phyloP scores from a whole-genome alignment of 2,797 vertebrate genomes.

The Diglossa cyanea region DNA sequence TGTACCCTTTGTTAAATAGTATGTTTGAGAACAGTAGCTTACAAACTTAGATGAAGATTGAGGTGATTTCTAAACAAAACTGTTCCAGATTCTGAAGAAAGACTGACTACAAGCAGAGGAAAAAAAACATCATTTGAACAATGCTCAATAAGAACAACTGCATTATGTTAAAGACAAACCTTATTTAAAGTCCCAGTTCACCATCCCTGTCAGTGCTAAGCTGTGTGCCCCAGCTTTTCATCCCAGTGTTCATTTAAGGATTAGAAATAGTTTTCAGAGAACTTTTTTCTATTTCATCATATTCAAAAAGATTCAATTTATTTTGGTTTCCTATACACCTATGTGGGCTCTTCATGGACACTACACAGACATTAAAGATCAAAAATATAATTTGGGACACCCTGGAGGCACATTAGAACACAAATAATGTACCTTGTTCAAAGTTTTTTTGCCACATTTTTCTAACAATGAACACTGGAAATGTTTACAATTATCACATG shows the following conservation, averaged over 20 bases:
- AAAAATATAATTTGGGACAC: not conserved
- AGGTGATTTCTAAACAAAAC: not conserved
- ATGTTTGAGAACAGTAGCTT: not conserved
- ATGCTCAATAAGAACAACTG: not conserved
- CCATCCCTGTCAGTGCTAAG: not conserved
- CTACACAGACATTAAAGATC: not conserved
- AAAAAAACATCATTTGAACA: not conserved
- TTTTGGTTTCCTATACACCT: not conserved
- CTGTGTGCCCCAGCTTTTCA: not conserved
- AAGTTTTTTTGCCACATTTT: not conserved
- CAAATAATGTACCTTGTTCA: not conserved
- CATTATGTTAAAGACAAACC: not conserved
- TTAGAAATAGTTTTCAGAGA: not conserved
- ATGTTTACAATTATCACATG: not conserved
- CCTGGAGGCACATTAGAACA: not conserved
- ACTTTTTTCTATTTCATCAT: fast-evolving
- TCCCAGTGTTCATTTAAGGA: not conserved
- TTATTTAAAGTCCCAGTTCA: not conserved
- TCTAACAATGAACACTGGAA: not conserved
- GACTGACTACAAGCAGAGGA: not conserved
- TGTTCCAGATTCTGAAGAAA: not conserved
- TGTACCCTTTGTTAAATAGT: not conserved
- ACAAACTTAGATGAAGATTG: not conserved
- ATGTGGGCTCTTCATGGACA: not conserved
- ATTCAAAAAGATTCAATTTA: not conserved